phyloP scores from a whole-genome alignment of 1,140 invertebrate species.

The Camponotus pennsylvanicus region DNA sequence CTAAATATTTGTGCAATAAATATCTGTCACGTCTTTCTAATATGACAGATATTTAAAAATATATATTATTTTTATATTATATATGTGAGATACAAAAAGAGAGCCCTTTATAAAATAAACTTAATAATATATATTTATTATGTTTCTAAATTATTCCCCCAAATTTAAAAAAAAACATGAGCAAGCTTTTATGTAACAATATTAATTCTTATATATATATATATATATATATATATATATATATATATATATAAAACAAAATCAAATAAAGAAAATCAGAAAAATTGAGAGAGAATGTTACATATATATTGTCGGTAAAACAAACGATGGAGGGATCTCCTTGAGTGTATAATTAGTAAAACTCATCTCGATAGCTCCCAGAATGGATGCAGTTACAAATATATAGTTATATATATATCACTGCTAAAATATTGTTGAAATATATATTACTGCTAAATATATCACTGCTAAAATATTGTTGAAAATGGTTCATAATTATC shows the following conservation, averaged over 20 bases:
- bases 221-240: too few relatives aligned
- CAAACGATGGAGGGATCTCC: neutral
- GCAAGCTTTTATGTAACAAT: too few relatives aligned
- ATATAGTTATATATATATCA: neutral
- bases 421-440: too few relatives aligned
- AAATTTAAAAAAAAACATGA: too few relatives aligned
- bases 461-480: conserved; percentile 18
- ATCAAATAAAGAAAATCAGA: too few relatives aligned
- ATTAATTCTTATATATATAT: too few relatives aligned
- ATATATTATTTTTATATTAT: conserved; percentile 64
- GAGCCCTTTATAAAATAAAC: conserved; percentile 39
- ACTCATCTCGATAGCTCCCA: conserved; percentile 49
- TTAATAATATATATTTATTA: too few relatives aligned
- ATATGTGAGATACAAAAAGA: conserved; percentile 27
- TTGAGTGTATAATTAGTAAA: conserved; percentile 77
- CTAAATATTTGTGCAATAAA: conserved; percentile 64
- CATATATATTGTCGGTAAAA: too few relatives aligned
- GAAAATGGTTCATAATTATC: conserved; percentile 39
- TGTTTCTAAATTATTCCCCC: too few relatives aligned
- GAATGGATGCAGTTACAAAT: conserved; percentile 43
- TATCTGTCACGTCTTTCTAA: conserved; percentile 27
- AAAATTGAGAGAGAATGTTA: too few relatives aligned
- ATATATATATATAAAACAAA: too few relatives aligned
- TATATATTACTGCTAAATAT: conserved; percentile 19
- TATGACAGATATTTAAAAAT: conserved; percentile 53